Conservation (phyloP, 2,797 vertebrate genomes). For the Sebastes nivosus region DNA sequence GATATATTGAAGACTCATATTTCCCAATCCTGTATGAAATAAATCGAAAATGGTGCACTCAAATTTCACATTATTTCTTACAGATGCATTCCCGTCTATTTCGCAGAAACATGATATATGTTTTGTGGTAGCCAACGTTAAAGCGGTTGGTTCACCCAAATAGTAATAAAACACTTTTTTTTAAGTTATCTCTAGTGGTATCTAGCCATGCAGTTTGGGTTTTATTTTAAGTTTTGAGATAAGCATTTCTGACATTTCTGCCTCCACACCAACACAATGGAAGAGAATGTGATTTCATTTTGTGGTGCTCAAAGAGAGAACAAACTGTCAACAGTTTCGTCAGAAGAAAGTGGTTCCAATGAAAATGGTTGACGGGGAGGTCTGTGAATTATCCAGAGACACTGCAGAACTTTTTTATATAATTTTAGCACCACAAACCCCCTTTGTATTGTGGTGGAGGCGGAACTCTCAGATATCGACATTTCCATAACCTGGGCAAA, state of each 20-base stretch:
- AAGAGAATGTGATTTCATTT: background rate
- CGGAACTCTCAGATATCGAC: background rate
- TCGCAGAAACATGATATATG: background rate
- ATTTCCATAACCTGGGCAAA: background rate
- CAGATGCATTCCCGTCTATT: background rate
- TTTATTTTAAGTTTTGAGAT: background rate
- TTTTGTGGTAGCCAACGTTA: background rate
- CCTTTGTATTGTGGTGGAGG: background rate
- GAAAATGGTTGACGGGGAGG: background rate
- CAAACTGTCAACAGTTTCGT: background rate
- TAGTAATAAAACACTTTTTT: background rate
- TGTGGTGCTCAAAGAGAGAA: background rate
- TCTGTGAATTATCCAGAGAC: background rate
- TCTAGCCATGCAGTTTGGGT: background rate
- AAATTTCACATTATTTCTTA: background rate
- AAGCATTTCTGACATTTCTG: background rate
- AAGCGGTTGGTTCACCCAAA: background rate
- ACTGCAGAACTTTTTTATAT: background rate
- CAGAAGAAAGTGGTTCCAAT: background rate
- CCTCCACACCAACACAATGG: background rate
- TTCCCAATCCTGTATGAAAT: background rate
- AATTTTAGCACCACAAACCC: background rate
- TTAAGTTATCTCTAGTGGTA: background rate
- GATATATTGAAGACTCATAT: conserved; percentile 12
- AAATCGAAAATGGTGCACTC: background rate